Evolutionary conservation across 2,113 vertebrate genomes (phyloP), one percentile per base, ranked within the genome.

Genomic region (Passer montanus): DNA sequence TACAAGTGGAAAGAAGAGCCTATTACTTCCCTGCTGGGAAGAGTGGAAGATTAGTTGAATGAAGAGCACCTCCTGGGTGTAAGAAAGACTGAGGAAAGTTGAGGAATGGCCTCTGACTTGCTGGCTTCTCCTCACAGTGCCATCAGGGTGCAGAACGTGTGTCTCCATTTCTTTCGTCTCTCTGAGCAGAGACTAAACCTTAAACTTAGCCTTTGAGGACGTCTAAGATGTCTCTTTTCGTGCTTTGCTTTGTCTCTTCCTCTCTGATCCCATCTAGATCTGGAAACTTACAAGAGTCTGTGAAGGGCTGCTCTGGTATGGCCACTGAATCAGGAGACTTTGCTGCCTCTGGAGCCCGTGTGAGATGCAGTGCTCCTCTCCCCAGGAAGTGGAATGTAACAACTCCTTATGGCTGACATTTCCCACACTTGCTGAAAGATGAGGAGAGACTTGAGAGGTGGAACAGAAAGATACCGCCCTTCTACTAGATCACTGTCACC

Each of bases 81-180:
- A 31, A 53, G 37, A 22, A 60, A 50, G n/a, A 39, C 19, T 33
- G 31, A 58, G 12, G 13, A 12, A 41, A 55, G 22, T 21, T 84
- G 39, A 35, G 19, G 28, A 75, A n/a, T 30, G n/a, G 35, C 9
- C 18, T 82, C 23, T 37, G 19, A 18, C 12, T 63, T 69, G 20
- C 33, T 6, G 2, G 15, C 35, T 81, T 78, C 1, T 5, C 26
- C 19, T 74, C 33, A 46, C 26, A 70, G 46, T 73, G 47, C 23
- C 1, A 1, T 49, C 1, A 3, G 47, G 70, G 33, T 21, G 28
- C 35, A 59, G 30, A 70, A 84, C 0, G 1, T 62, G 7, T 18
- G 39, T 60, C 17, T 8, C 5, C 10, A 5, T 26, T 91, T 27
- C 43, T 77, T 75, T 8, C 2, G 21, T 83, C 13, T 17, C 13